Evolutionary conservation across 1,140 invertebrate species (phyloP), one percentile per base, ranked within the genome.

Genomic region (Leptinotarsa texana): DNA sequence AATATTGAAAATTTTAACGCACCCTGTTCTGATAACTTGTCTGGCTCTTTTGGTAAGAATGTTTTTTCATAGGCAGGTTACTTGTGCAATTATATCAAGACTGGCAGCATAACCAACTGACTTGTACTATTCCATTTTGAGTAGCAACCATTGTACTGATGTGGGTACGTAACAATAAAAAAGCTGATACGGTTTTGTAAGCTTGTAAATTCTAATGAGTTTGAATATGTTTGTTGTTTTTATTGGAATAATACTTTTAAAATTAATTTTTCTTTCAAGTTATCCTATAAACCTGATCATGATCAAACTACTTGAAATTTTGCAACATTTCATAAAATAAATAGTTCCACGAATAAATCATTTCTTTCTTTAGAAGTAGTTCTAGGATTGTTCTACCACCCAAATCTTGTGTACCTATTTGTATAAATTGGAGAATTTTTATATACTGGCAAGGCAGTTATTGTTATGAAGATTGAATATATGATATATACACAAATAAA

Each of bases 401-500:
- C 51, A 57, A 15, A 57, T 18, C n/a, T 57, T 57, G n/a, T 57
- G 51, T 57, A 57, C 51, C 51, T 57, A 57, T 57, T 57, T 57
- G 51, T 57, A 57, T 57, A 57, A 57, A 57, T 57, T 57, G 51
- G 13, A 17, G n/a, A 57, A 57, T 57, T 57, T 57, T 57, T 57
- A 57, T 57, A 57, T 57, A 57, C 51, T 57, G 51, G 51, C 13
- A 57, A 57, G n/a, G 51, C 51, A 57, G 51, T 57, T 57, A 42
- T 42, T 57, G 51, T 57, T 57, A 18, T 57, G 4, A 57, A 57
- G 51, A 57, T 57, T 57, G 15, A 18, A 15, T 57, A 57, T 57
- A 57, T 57, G n/a, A 57, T 57, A 57, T 57, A 57, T 57, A 57
- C 51, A 57, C 51, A 18, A 57, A 57, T 57, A 13, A 57, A 57